Percentiles rank a stretch among this genome's conserved stretches.
Conservation (phyloP, 2,888 invertebrate genomes). For the Anthrax anthrax region DNA sequence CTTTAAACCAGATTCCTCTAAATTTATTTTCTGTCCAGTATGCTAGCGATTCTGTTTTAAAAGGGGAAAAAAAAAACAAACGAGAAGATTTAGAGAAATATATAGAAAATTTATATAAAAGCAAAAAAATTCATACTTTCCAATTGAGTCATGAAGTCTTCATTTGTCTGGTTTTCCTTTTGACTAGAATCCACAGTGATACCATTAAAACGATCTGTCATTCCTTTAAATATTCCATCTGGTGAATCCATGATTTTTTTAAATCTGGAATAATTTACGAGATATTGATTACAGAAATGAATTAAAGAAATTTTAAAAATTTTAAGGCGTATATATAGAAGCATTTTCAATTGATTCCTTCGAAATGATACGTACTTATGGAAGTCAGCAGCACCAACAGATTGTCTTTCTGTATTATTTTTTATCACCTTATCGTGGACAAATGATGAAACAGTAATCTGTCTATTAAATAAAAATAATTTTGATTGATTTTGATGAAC, state of each 20-base stretch:
- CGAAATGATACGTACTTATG: no score
- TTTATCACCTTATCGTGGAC: no score
- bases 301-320: neutral
- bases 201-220: conserved; percentile 53
- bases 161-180: conserved; percentile 36
- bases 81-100: neutral
- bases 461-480: no score
- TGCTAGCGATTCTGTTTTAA: conserved; percentile 48
- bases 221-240: conserved; percentile 35
- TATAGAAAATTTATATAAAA: neutral
- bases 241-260: conserved; percentile 20
- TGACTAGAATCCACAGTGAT: conserved; percentile 54
- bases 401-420: no score
- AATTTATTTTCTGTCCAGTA: conserved; percentile 49
- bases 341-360: no score
- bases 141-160: conserved; percentile 40
- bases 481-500: no score
- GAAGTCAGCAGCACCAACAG: no score
- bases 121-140: conserved; percentile 34
- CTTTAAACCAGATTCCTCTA: conserved; percentile 70
- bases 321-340: no score
- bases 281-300: no score
- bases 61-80: conserved; percentile 27
- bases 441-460: no score
- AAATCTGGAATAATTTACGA: neutral